Base-by-base conservation (phyloP, 2,888 invertebrate species). In the Coronaproctus castanopsis region DNA sequence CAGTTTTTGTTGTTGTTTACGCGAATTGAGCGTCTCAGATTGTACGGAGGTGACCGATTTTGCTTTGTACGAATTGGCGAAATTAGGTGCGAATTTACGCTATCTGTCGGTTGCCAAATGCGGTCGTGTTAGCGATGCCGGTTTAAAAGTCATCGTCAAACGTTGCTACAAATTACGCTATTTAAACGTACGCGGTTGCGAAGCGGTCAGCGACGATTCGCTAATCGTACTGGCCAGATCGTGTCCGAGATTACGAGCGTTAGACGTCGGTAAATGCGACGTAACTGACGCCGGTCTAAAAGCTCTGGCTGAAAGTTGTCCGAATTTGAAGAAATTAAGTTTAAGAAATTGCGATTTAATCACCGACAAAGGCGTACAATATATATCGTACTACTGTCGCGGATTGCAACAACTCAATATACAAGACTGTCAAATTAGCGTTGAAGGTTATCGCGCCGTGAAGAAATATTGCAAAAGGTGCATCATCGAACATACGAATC, bases 91-190 rank as follows among this genome's bases (percentile, higher is more conserved):
- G 0, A 87, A 87, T n/a, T 73, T 93, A 64, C 80, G 92, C 20
- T 93, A 93, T 72, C 79, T 93, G 18, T 92, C 91, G 23, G 89
- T 92, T 23, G 92, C 92, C 21, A 93, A 93, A 72, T 93, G 93
- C 74, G 89, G 89, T 65, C 84, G 86, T 71, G 86, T 93, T 1
- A 88, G 86, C 49, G 93, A 93, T 70, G 88, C 89, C 0, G 92
- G 92, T 0, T 76, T 93, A 1, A 81, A 87, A 65, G 87, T 89
- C 49, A 80, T 93, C 5, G 90, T 90, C 0, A 77, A 87, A 50
- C 80, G 88, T 60, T 93, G 93, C 70, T 87, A 87, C 71, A 90
- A 89, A 70, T 73, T 93, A 57, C 77, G 88, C 22, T 93, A 93
- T 71, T 76, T 93, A 59, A 93, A 93, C 72, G 87, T 89, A 1